Conservation (phyloP, 35 echinoderm and acorn worm species). For the Stichopus chloronotus region DNA sequence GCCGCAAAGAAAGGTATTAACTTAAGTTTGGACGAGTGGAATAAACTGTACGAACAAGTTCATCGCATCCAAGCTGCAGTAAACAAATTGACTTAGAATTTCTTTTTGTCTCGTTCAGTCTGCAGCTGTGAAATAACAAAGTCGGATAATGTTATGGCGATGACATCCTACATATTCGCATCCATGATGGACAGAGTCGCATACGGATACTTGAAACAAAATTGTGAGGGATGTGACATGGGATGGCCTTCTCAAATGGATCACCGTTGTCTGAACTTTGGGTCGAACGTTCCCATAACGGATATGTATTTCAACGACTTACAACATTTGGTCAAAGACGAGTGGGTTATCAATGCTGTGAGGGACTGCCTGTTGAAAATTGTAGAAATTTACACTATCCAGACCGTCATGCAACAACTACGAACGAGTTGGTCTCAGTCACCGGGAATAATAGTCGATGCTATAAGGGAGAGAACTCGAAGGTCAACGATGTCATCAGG, state of each 20-base stretch:
- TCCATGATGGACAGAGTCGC: no score
- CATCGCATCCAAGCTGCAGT: conserved; percentile 3
- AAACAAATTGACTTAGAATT: background rate
- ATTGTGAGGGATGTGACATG: no score
- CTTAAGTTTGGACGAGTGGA: background rate
- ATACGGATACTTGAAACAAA: no score
- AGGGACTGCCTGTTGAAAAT: background rate
- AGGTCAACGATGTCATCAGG: background rate
- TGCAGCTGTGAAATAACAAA: background rate
- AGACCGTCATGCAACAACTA: background rate
- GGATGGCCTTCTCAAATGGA: no score
- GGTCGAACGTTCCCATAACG: background rate
- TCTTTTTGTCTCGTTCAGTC: background rate
- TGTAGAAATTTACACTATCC: background rate
- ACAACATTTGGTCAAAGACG: background rate
- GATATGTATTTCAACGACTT: conserved; percentile 4
- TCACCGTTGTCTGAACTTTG: background rate
- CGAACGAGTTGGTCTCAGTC: conserved; percentile 17
- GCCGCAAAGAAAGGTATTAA: conserved; percentile 19
- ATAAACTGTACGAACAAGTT: conserved; percentile 24
- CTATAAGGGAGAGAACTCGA: conserved; percentile 18
- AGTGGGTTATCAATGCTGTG: conserved; percentile 13
- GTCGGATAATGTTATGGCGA: background rate
- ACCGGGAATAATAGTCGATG: background rate
- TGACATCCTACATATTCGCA: no score